Base-by-base conservation (phyloP, 2,797 vertebrate genomes). In the Bovichtus variegatus region DNA sequence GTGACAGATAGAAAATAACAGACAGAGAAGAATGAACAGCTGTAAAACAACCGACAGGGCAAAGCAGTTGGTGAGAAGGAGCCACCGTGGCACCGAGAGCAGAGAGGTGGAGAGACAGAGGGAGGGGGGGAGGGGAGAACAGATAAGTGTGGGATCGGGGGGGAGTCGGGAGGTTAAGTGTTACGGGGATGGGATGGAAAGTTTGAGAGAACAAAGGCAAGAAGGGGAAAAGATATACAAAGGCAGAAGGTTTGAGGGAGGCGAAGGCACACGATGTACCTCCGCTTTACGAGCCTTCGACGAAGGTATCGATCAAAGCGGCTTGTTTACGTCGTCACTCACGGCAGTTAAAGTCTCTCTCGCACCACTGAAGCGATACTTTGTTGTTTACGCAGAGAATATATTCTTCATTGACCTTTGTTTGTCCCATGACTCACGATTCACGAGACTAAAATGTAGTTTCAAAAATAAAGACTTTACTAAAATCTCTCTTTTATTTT, bases 1-100 rank as follows among this genome's bases (percentile, higher is more conserved):
- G 50, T 9, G 49, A 40, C 55, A 27, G 49, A 80, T 66, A 75
- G 50, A 82, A 83, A n/a, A 82, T 71, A 69, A 78, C 86, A 83
- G 62, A 73, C 76, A 81, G 12, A 64, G 41, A 61, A 34, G 70
- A 58, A 66, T 8, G 25, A 72, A 41, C 43, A 69, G 54, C 34
- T 69, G 67, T 47, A 49, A 73, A 83, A 74, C 70, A 82, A 68
- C 25, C 51, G 34, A 65, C 6, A 18, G 57, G 36, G 15, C 51
- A 49, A 23, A 72, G n/a, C n/a, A 13, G 65, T 36, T 41, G 57
- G 51, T 60, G 43, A 64, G 77, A 25, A 57, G 76, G 64, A 74
- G 77, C 80, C 80, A 81, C 62, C 2, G 73, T 78, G 80, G 50
- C 85, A 80, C 63, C 12, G 11, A 64, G 65, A 68, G 53, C 16